Base-by-base conservation (phyloP, 1,140 invertebrate genomes). In the Bombus waltoni region DNA sequence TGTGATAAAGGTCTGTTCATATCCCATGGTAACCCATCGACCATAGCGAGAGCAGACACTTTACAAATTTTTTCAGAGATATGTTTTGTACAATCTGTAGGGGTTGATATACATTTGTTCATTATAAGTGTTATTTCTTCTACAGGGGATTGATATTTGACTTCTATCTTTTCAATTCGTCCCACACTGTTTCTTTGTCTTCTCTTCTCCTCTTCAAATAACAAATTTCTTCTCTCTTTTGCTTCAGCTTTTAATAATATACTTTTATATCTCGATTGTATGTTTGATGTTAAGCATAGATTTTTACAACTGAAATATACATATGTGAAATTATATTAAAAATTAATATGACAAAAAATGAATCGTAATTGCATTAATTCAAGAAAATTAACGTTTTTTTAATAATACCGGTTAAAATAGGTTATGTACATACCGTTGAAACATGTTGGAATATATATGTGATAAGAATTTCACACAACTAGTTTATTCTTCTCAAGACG, bases 91-190 rank as follows among this genome's bases (percentile, higher is more conserved):
- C 98, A 99, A 94, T 99, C 97, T 90, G 96, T 97, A 4, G 99
- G 99, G 3, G 99, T 99, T 1, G 99, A 99, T 9, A 99, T 94
- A 88, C 97, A 95, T 94, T 98, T 98, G 94, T 99, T 99, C 98
- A 99, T 99, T 28, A 98, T 93, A 59, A 99, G 94, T 6, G 96
- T 97, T 38, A 96, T 96, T 86, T 98, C 96, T 86, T 98, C 96
- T 0, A 97, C 97, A 9, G 96, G 91, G 1, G 98, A 98, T 81
- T 96, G 95, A 93, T 98, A 98, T 82, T 97, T 96, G 0, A 99
- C 97, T 95, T 98, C 96, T 81, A 99, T 98, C 95, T 99, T 99
- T 92, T 99, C 98, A 77, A 99, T 96, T 92, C 98, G 95, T 13
- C 97, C 98, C 44, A 99, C 95, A 13, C 96, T 94, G 65, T 96